Conservation (phyloP, 2,113 vertebrate genomes). For the Peromyscus polionotus region DNA sequence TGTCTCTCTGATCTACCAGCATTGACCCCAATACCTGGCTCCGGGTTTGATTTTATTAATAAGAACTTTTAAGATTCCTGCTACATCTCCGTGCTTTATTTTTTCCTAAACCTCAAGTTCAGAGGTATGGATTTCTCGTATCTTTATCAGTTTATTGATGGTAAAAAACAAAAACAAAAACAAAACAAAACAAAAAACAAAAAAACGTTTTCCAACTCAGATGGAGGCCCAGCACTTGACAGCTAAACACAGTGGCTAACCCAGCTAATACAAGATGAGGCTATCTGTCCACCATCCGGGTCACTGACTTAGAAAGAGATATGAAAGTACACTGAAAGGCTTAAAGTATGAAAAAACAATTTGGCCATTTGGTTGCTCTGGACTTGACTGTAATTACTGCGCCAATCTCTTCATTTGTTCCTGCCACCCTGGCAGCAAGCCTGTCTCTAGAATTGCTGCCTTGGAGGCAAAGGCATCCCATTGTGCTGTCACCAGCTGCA, state of each 20-base stretch:
- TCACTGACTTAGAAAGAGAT: not conserved
- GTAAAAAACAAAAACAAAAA: not conserved
- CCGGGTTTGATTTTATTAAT: too few relatives aligned
- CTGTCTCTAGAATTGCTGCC: slow-evolving; percentile 52
- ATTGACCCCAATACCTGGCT: too few relatives aligned
- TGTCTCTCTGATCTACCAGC: too few relatives aligned
- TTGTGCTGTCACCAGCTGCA: slow-evolving; percentile 51
- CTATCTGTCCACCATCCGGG: not conserved
- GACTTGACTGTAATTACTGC: not conserved
- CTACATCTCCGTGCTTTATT: not conserved
- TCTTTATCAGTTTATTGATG: not conserved
- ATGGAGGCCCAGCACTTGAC: not conserved
- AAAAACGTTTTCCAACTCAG: not conserved
- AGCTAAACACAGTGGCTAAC: not conserved
- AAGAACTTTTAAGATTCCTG: too few relatives aligned
- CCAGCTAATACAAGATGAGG: not conserved
- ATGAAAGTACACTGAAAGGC: not conserved
- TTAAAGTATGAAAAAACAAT: not conserved
- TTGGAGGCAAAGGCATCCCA: not conserved
- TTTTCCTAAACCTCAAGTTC: not conserved
- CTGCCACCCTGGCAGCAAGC: not conserved
- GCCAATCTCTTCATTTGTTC: not conserved
- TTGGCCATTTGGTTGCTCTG: not conserved
- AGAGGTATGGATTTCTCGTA: not conserved
- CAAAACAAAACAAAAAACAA: not conserved